Base-by-base conservation (phyloP, 2,888 invertebrate genomes). In the Andrena bicolor region DNA sequence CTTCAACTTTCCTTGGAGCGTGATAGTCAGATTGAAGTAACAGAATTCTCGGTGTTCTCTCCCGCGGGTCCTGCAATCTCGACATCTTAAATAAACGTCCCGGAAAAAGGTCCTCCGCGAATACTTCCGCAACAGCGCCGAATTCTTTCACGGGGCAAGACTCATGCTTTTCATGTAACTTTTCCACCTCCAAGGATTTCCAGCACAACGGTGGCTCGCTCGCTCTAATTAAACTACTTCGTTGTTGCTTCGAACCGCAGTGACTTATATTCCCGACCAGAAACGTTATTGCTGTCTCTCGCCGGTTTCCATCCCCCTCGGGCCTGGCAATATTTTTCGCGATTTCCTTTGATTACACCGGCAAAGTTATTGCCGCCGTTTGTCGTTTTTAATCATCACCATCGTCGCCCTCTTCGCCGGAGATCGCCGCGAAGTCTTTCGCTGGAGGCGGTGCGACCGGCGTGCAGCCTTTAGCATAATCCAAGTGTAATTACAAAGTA, bases 161-260 rank as follows among this genome's bases (percentile, higher is more conserved):
- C 35, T 65, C 69, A 20, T 32, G n/a, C 53, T 23, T 68, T 16
- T 49, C 56, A 5, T 13, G 49, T 16, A 80, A 79, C 60, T 80
- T 69, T 32, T 51, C 13, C 23, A 10, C 16, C 56, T 30, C 23
- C n/a, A 58, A 58, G 68, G 69, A 79, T 53, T 69, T 68, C 49
- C 49, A 28, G 56, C 10, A 26, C 48, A 48, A 6, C 48, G 60
- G 4, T 4, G 65, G 32, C 6, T 69, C 4, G 13, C 30, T 23
- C 30, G 16, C 2, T 72, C 68, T 79, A 79, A 80, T 80, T 80
- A 80, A 80, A 79, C 58, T 58, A 56, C 35, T 49, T 51, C 26
- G 56, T 63, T 41, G 41, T 60, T 61, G 20, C 49, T 16, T 28
- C 26, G 60, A 32, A 72, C 64, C 26, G 48, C 35, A 23, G 60